A percentile compares a stretch with the other conserved stretches of the same genome.
Conservation (phyloP, 2,888 invertebrate species). For the Caenorhabditis drosophilae region DNA sequence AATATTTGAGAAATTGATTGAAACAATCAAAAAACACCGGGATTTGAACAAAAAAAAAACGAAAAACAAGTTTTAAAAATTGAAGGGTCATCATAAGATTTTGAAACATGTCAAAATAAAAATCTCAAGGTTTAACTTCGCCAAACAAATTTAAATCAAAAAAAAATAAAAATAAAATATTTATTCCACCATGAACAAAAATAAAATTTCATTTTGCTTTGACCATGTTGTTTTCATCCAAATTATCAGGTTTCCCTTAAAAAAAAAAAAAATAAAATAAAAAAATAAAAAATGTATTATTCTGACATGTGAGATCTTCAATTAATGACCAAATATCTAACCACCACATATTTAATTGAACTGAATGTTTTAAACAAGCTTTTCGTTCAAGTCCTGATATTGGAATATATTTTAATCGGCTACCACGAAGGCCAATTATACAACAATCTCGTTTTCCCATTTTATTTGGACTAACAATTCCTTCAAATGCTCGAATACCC, state of each 20-base stretch:
- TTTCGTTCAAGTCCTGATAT: constrained; percentile 23
- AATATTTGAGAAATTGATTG: too few relatives aligned
- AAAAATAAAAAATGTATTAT: constrained; percentile 6
- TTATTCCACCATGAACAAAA: not conserved
- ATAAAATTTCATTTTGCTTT: not conserved
- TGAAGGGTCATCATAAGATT: too few relatives aligned
- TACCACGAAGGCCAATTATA: constrained; percentile 32
- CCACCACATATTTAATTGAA: constrained; percentile 35
- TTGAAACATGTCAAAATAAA: too few relatives aligned
- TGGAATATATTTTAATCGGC: constrained; percentile 28
- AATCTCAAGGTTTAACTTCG: too few relatives aligned
- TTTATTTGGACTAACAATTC: constrained; percentile 17
- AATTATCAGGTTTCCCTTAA: not conserved
- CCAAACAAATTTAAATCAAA: too few relatives aligned
- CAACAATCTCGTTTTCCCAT: constrained; percentile 38
- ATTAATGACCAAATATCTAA: constrained; percentile 25
- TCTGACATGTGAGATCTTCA: constrained; percentile 24
- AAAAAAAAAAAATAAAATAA: not conserved
- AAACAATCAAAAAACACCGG: too few relatives aligned
- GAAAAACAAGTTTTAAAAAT: too few relatives aligned
- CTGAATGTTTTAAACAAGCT: constrained; percentile 22
- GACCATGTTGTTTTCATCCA: not conserved
- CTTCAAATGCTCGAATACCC: constrained; percentile 91
- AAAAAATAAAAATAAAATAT: too few relatives aligned
- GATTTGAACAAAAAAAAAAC: too few relatives aligned